A percentile compares a stretch with the other conserved stretches of the same genome.
phyloP scores from a whole-genome alignment of 2,888 invertebrate species.

The Drosophila neonasuta region DNA sequence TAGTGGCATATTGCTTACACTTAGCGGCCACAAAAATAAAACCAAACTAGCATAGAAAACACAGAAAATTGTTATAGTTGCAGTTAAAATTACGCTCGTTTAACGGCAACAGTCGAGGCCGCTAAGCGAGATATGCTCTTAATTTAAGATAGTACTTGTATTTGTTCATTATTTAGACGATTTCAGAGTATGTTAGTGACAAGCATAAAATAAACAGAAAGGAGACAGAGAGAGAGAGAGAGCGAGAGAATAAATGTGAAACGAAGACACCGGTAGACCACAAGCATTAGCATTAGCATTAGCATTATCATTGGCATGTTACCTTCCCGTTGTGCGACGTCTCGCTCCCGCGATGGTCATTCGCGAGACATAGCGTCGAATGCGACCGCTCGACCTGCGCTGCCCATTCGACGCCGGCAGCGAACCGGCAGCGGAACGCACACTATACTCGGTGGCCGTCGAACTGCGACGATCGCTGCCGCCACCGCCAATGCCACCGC shows the following conservation, averaged over 20 bases:
- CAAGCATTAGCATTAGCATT: slow-evolving; percentile 8
- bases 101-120: no score
- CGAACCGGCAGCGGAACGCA: slow-evolving; percentile 62
- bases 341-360: slow-evolving; percentile 82
- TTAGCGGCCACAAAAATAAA: no score
- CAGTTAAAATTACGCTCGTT: no score
- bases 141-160: no score
- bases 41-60: no score
- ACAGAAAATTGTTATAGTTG: no score
- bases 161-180: no score
- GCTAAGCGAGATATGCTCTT: no score
- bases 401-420: slow-evolving; percentile 60
- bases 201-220: no score
- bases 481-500: slow-evolving; percentile 7
- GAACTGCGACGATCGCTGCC: slow-evolving; percentile 81
- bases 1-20: no score
- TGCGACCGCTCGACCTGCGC: slow-evolving; percentile 80
- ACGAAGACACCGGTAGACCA: background rate
- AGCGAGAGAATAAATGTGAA: background rate
- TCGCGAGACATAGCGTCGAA: slow-evolving; percentile 80
- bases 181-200: no score
- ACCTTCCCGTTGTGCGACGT: slow-evolving; percentile 82
- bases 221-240: background rate
- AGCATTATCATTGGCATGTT: slow-evolving; percentile 41
- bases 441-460: slow-evolving; percentile 79